Evolutionary conservation across 2,888 invertebrate species (phyloP), one percentile per base, ranked within the genome.

Genomic region (Homarus gammarus): DNA sequence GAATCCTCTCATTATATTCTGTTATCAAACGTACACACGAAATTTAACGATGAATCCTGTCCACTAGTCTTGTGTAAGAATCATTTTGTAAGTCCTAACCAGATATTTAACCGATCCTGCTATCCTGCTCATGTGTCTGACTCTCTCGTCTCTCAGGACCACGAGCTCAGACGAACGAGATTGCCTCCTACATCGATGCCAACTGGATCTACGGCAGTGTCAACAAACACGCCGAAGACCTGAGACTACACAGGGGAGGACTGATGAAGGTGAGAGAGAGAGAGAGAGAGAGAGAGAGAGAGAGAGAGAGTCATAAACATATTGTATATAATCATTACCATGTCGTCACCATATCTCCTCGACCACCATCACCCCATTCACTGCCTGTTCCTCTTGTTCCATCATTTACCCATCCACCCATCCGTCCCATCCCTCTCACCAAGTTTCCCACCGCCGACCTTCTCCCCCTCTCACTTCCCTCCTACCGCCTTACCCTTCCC

Each of bases 151-250:
- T 44, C 31, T 61, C 89, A 93, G 93, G 93, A 38, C 93, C 93
- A 15, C 91, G 93, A 36, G 92, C 92, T 8, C 93, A 93, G 72
- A 92, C 93, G 75, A 93, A 93, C 91, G 91, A 92, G 22, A 88
- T 93, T 44, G 92, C 93, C 44, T 92, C 93, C 3, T 86, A 93
- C 22, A 87, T 93, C 40, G 93, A 93, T 87, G 93, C 93, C 12
- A 93, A 93, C 87, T 93, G 93, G 88, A 92, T 93, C 18, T 93
- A 93, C 90, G 93, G 93, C 56, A 92, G 88, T 70, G 51, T 87
- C 33, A 51, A 77, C 12, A 68, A 89, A 10, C 88, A 83, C 27
- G 88, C 90, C 40, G 81, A 87, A 27, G 73, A 85, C 31, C 78
- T 92, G 68, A 83, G 93, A 27, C 84, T 92, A 3, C 92, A 92